phyloP scores from a whole-genome alignment of 2,113 vertebrate species.

The Sebastes fasciatus region DNA sequence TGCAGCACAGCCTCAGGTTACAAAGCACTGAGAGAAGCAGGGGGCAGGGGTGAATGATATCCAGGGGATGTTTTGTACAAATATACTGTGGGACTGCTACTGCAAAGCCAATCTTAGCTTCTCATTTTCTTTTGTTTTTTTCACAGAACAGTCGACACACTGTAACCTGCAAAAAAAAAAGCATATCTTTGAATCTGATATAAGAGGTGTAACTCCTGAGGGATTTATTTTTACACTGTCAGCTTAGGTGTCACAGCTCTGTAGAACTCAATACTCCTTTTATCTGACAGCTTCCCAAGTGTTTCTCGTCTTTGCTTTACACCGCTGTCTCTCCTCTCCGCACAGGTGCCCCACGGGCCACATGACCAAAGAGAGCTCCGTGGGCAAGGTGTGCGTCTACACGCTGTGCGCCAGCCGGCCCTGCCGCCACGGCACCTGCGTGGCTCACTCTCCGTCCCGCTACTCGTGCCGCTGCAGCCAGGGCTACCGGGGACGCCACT shows the following conservation, averaged over 20 bases:
- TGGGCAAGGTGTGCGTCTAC: conserved; percentile 85
- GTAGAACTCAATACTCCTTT: conserved; percentile 33
- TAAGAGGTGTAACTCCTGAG: conserved; percentile 56
- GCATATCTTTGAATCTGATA: conserved; percentile 63
- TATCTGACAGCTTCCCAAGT: conserved; percentile 45
- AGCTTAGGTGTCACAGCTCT: conserved; percentile 42
- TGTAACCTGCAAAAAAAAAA: conserved; percentile 65
- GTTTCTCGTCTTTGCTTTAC: conserved; percentile 36
- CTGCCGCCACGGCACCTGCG: conserved; percentile 89
- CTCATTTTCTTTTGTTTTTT: conserved; percentile 32
- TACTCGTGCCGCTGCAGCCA: conserved; percentile 87
- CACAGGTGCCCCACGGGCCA: conserved; percentile 89
- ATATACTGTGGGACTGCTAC: conserved; percentile 44
- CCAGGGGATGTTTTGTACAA: conserved; percentile 63
- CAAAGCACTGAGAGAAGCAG: conserved; percentile 34
- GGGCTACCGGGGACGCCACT: conserved; percentile 87
- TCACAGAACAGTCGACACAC: conserved; percentile 26
- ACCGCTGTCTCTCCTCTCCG: conserved; percentile 30
- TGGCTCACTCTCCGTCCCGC: conserved; percentile 84
- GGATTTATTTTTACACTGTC: conserved; percentile 62
- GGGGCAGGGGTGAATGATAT: conserved; percentile 60
- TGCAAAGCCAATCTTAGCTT: conserved; percentile 56
- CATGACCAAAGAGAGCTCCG: conserved; percentile 84
- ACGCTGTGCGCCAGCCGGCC: conserved; percentile 88
- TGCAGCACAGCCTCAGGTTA: conserved; percentile 59